Evolutionary conservation across 2,888 invertebrate genomes (phyloP).

Genomic region (Eilema caniola): DNA sequence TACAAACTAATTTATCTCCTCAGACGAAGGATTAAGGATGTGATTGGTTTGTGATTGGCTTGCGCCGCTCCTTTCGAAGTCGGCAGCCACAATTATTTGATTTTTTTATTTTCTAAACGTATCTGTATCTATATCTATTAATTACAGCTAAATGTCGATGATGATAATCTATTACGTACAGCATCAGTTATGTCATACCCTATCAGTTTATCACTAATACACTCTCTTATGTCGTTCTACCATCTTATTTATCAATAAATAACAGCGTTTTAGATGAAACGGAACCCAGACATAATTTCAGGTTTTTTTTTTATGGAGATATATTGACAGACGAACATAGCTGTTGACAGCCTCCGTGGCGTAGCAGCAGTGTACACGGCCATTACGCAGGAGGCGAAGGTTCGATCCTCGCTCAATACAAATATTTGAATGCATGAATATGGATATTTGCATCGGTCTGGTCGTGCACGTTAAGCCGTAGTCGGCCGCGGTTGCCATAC

Average conservation of each 20-base stretch:
- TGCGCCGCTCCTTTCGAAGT: conserved; percentile 48
- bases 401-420: too few species aligned
- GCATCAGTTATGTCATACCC: conserved; percentile 29
- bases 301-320: not conserved
- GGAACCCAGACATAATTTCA: not conserved
- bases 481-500: too few species aligned
- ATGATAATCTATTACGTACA: not conserved
- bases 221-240: not conserved
- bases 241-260: not conserved
- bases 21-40: conserved; percentile 47
- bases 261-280: not conserved
- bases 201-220: not conserved
- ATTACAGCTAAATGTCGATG: too few species aligned
- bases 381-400: too few species aligned
- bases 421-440: too few species aligned
- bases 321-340: not conserved
- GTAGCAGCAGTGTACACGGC: too few species aligned
- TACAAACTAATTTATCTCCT: conserved; percentile 51
- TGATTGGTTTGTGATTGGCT: conserved; percentile 59
- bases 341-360: too few species aligned
- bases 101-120: conserved; percentile 69
- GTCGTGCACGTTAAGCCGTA: too few species aligned
- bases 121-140: conserved; percentile 9
- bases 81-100: conserved; percentile 64
- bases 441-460: too few species aligned